These are phyloP conservation scores for Rhinoptilus africanus DNA, from an alignment of 2,113 vertebrate genomes.

Conservation along the genomic window DNA sequence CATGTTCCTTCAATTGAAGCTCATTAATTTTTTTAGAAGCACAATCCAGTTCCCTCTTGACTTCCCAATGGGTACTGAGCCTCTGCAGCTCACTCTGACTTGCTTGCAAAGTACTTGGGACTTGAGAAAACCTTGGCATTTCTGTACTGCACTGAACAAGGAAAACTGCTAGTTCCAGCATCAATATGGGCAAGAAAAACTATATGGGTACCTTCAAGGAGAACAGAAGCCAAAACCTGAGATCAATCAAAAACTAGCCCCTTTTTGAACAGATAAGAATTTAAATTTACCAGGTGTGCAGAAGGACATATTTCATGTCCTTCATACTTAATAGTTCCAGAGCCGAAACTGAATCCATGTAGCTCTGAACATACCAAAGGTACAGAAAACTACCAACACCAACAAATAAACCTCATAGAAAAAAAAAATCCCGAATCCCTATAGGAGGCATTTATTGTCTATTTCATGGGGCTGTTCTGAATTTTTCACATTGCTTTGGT, in stretches of 20 bases:
- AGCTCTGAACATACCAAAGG: not conserved
- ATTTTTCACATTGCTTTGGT: not conserved
- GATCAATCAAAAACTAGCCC: not conserved
- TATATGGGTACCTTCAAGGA: not conserved
- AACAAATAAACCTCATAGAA: not conserved
- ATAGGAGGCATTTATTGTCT: not conserved
- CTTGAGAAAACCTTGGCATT: not conserved
- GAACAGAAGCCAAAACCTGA: not conserved
- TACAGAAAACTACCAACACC: not conserved
- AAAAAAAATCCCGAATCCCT: not conserved
- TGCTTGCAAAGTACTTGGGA: not conserved
- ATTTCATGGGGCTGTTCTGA: not conserved
- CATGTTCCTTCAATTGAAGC: not conserved
- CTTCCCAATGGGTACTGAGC: not conserved
- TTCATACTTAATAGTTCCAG: not conserved
- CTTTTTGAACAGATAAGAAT: not conserved
- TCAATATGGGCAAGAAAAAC: not conserved
- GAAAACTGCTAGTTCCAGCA: not conserved
- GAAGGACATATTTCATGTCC: not conserved
- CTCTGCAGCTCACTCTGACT: not conserved
- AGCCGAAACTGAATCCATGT: not conserved
- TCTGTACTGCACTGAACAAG: not conserved
- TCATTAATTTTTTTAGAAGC: not conserved
- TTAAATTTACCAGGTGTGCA: not conserved
- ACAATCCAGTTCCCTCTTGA: not conserved